A percentile compares a stretch with the other conserved stretches of the same genome.
Evolutionary conservation across 2,888 invertebrate genomes (phyloP).

Genomic region (Napeogenes sylphis): DNA sequence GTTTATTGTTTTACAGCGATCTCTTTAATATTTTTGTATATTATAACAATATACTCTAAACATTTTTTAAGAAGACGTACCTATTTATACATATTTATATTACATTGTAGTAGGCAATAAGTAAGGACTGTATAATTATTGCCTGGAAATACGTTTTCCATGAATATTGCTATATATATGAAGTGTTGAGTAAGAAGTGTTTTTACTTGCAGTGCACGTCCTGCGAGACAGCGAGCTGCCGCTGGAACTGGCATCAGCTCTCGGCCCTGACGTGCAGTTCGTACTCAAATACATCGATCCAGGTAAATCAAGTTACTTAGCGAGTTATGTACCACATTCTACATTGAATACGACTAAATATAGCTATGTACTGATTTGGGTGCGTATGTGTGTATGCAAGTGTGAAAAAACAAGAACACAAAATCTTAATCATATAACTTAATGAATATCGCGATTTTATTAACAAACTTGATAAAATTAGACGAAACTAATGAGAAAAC

Average conservation of each 20-base stretch:
- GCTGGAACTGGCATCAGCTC: conserved; percentile 79
- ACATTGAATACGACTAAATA: background rate
- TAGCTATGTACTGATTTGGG: background rate
- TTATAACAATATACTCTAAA: too few relatives aligned
- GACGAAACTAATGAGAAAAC: conserved; percentile 1
- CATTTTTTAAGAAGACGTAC: too few relatives aligned
- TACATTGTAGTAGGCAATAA: too few relatives aligned
- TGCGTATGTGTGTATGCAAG: too few relatives aligned
- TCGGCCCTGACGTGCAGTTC: conserved; percentile 77
- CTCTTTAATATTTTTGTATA: too few relatives aligned
- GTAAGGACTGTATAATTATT: too few relatives aligned
- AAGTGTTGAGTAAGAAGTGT: too few relatives aligned
- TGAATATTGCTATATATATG: too few relatives aligned
- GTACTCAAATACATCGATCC: conserved; percentile 76
- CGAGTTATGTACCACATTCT: background rate
- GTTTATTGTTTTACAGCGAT: background rate
- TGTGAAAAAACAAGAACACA: background rate
- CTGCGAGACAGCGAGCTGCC: conserved; percentile 79
- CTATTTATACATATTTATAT: too few relatives aligned
- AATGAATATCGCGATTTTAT: background rate
- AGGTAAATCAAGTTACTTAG: conserved; percentile 47
- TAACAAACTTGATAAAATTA: background rate
- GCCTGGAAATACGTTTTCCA: too few relatives aligned
- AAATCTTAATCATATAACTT: background rate
- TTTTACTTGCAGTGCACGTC: conserved; percentile 76